These are phyloP conservation scores for Dermochelys coriacea DNA, from an alignment of 2,797 vertebrate genomes.

Conservation along the genomic window DNA sequence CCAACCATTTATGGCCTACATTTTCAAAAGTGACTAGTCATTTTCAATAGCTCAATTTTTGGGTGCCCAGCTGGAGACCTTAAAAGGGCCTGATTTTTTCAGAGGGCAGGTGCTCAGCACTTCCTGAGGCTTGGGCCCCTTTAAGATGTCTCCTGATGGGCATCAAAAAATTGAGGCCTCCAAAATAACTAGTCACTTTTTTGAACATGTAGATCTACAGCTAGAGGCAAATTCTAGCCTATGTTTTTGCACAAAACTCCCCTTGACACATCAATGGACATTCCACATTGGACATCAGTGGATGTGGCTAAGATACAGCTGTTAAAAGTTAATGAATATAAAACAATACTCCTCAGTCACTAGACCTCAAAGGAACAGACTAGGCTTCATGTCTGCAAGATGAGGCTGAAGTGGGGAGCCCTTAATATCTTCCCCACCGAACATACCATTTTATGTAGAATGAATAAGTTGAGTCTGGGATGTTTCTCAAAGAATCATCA, in stretches of 20 bases:
- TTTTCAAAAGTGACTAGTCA: not conserved
- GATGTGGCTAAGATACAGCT: not conserved
- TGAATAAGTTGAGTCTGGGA: not conserved
- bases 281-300: rapidly evolving
- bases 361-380: not conserved
- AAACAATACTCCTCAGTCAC: not conserved
- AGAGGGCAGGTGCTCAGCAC: not conserved
- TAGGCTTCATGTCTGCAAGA: rapidly evolving
- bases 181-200: not conserved
- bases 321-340: not conserved
- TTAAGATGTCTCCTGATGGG: not conserved
- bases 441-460: not conserved
- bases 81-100: not conserved
- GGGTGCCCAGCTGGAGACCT: not conserved
- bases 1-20: rapidly evolving
- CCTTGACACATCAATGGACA: not conserved
- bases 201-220: not conserved
- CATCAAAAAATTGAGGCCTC: not conserved
- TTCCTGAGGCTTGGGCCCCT: not conserved
- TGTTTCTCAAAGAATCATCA: not conserved
- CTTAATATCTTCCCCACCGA: not conserved
- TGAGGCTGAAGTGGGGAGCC: not conserved
- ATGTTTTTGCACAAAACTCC: not conserved
- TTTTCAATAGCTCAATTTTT: not conserved
- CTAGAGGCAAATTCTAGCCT: not conserved